Conservation (phyloP, 2,888 invertebrate species). For the Papilio demoleus region DNA sequence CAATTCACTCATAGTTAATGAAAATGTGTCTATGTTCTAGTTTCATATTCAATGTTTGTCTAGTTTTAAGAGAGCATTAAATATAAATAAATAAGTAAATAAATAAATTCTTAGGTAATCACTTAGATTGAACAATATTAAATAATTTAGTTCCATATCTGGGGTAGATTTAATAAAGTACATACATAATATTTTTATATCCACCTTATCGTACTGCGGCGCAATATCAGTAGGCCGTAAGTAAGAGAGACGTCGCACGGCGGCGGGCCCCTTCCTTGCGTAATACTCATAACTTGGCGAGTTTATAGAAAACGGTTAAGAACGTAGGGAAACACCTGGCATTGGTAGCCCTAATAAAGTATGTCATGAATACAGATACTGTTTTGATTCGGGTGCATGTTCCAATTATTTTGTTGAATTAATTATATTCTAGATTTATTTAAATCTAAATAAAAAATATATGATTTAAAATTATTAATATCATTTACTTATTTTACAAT, state of each 20-base stretch:
- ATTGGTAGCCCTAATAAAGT: conserved; percentile 35
- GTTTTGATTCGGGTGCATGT: conserved; percentile 27
- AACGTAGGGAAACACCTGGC: conserved; percentile 35
- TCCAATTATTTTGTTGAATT: conserved; percentile 9
- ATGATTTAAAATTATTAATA: no score
- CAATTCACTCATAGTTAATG: no score
- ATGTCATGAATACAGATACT: conserved; percentile 37
- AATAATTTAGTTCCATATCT: conserved; percentile 12
- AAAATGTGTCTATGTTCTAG: no score
- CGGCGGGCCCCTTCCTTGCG: conserved; percentile 35
- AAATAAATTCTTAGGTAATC: no score
- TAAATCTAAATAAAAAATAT: no score
- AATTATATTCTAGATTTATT: conserved; percentile 1
- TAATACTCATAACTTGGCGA: conserved; percentile 41
- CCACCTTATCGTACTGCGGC: conserved; percentile 36
- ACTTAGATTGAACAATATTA: no score
- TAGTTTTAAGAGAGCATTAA: no score
- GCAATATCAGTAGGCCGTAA: conserved; percentile 41
- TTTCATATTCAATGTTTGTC: no score
- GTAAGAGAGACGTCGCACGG: conserved; percentile 38
- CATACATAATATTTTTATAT: conserved; percentile 38
- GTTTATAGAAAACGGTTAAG: conserved; percentile 42
- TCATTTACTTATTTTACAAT: no score
- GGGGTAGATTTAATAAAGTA: conserved; percentile 38
- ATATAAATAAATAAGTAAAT: no score